A percentile compares a stretch with the other conserved stretches of the same genome.
These are phyloP conservation scores for Callaeas wilsoni DNA, from an alignment of 2,113 vertebrate species.

Conservation along the genomic window DNA sequence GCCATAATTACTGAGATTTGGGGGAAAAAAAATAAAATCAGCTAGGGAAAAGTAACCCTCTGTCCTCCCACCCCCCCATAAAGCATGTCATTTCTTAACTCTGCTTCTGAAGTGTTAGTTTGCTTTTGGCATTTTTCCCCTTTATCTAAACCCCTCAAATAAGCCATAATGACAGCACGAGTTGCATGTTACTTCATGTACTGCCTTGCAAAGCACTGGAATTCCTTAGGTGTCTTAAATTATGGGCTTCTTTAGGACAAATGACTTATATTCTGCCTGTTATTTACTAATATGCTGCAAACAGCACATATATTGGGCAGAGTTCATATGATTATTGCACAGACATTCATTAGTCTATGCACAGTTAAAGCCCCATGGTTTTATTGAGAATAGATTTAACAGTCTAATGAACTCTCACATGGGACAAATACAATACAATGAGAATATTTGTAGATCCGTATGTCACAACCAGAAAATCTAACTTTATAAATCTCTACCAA, in stretches of 20 bases:
- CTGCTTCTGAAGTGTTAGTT: conserved; percentile 53
- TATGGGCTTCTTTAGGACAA: neutral
- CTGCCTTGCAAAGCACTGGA: neutral
- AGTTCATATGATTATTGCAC: neutral
- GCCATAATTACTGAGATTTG: conserved; percentile 1
- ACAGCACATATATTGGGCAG: neutral
- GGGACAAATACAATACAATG: neutral
- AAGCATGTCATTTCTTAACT: conserved; percentile 23
- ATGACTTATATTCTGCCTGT: neutral
- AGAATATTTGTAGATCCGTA: neutral
- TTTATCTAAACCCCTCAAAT: conserved; percentile 48
- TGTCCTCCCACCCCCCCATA: neutral
- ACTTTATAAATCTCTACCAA: neutral
- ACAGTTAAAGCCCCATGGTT: neutral
- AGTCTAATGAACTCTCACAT: neutral
- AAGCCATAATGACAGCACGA: conserved; percentile 43
- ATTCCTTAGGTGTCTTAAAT: conserved; percentile 51
- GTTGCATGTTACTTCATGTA: conserved; percentile 50
- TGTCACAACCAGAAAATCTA: neutral
- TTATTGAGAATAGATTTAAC: neutral
- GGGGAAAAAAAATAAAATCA: neutral
- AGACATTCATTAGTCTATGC: neutral
- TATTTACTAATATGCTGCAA: neutral
- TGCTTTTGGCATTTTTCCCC: conserved; percentile 56
- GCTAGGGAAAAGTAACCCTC: neutral